Conservation (phyloP, 2,888 invertebrate genomes). For the Aethes cnicana region DNA sequence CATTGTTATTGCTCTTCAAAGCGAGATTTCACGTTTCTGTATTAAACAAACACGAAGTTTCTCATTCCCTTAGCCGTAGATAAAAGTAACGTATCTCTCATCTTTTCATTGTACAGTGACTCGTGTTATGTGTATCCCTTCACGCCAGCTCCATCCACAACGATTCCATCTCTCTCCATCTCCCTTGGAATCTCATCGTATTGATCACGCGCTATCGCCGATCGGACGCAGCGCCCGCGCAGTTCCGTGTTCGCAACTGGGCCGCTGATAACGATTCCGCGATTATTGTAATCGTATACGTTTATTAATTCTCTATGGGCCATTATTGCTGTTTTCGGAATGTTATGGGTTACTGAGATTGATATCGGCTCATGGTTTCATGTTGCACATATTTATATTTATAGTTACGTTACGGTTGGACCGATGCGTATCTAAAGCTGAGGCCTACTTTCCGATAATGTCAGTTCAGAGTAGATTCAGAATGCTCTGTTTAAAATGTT, state of each 20-base stretch:
- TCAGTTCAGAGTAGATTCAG: too few species aligned
- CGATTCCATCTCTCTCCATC: neutral
- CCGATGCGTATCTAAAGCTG: too few species aligned
- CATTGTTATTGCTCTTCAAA: neutral
- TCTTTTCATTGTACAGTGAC: neutral
- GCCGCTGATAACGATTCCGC: conserved; percentile 28
- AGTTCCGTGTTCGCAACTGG: conserved; percentile 41
- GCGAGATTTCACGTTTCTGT: too few species aligned
- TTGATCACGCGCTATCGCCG: conserved; percentile 18
- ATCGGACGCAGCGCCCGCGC: conserved; percentile 39
- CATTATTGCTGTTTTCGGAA: conserved; percentile 4
- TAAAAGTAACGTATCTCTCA: too few species aligned
- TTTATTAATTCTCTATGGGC: conserved; percentile 9
- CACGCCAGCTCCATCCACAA: neutral
- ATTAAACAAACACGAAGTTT: too few species aligned
- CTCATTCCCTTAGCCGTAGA: too few species aligned
- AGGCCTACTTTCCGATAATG: too few species aligned
- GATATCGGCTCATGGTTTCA: too few species aligned
- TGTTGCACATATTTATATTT: too few species aligned
- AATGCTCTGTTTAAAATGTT: too few species aligned
- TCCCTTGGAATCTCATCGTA: conserved; percentile 9
- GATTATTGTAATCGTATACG: conserved; percentile 16
- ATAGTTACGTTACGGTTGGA: too few species aligned
- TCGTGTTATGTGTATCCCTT: neutral
- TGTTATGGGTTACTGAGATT: too few species aligned